Evolutionary conservation across 2,113 vertebrate genomes (phyloP).

Genomic region (Cygnus buccinator): DNA sequence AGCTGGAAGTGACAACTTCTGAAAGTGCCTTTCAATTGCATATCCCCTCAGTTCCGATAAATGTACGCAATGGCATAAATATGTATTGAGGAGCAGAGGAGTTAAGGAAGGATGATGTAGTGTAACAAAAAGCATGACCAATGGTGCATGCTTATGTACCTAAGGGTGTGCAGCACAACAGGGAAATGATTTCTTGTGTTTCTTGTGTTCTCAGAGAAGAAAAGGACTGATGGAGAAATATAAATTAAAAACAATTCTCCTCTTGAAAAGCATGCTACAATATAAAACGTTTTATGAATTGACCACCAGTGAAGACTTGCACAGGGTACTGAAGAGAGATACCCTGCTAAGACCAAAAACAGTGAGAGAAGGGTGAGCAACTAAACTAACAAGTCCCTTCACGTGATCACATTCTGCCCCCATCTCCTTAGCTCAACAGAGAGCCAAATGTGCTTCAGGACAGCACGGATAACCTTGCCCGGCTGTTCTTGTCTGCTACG

Average conservation of each 20-base stretch:
- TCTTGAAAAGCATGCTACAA: neutral
- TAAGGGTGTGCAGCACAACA: neutral
- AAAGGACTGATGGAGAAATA: neutral
- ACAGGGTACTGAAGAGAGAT: neutral
- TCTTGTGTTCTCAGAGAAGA: neutral
- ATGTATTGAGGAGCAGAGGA: neutral
- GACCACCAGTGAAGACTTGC: neutral
- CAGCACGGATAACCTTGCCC: conserved; percentile 6
- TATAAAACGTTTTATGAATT: neutral
- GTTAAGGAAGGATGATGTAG: neutral
- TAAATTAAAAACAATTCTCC: neutral
- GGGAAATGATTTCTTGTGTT: neutral
- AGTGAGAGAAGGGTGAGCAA: neutral
- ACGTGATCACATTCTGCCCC: neutral
- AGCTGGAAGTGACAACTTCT: conserved; percentile 36
- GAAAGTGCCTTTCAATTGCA: conserved; percentile 59
- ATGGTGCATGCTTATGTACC: neutral
- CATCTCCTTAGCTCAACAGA: neutral
- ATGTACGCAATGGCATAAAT: neutral
- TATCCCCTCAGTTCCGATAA: neutral
- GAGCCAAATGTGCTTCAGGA: neutral
- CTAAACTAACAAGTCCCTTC: neutral
- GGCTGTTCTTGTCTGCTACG: neutral
- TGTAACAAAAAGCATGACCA: neutral
- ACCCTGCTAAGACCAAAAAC: neutral